Evolutionary conservation across 2,888 invertebrate genomes (phyloP), one percentile per base, ranked within the genome.

Genomic region (Marasmarcha lunaedactyla): DNA sequence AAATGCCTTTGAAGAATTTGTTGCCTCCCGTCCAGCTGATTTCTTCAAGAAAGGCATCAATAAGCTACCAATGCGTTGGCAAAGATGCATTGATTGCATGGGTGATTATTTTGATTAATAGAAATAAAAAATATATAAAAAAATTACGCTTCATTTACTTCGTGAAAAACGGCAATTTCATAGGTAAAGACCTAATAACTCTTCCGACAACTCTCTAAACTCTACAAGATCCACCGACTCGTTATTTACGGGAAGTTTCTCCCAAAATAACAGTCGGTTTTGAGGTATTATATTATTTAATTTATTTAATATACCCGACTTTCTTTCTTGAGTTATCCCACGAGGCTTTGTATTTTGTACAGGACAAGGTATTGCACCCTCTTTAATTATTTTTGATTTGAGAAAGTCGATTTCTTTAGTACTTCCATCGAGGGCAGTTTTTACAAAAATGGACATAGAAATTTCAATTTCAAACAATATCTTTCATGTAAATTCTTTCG

Each of bases 401-500:
- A 36, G 36, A 13, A 36, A 36, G 20, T 36, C 36, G 20, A 36
- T 36, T 15, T 36, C 36, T 15, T 15, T 35, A 4, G 12, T 36
- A 20, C 12, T 20, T 36, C 36, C 36, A 36, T 36, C 36, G 15
- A 15, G 36, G n/a, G 15, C n/a, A 36, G 36, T 36, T 20, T 36
- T 36, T n/a, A 20, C 20, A 36, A 36, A 36, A 15, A 36, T 15
- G 14, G 15, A 15, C 36, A 36, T 36, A 20, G 15, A 2, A n/a
- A 15, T 36, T 36, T 15, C 15, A 14, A 15, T 15, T 15, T n/a
- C 36, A 36, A 20, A 15, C 11, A 30, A 41, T 41, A 27, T 34
- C 37, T 30, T 37, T 34, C 33, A 41, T 37, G 14, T 41, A 41
- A 20, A 34, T 13, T 12, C 41, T 15, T 25, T 14, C 20, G 12